Base-by-base conservation (phyloP, 2,797 vertebrate genomes). In the Chromobotia macracanthus region DNA sequence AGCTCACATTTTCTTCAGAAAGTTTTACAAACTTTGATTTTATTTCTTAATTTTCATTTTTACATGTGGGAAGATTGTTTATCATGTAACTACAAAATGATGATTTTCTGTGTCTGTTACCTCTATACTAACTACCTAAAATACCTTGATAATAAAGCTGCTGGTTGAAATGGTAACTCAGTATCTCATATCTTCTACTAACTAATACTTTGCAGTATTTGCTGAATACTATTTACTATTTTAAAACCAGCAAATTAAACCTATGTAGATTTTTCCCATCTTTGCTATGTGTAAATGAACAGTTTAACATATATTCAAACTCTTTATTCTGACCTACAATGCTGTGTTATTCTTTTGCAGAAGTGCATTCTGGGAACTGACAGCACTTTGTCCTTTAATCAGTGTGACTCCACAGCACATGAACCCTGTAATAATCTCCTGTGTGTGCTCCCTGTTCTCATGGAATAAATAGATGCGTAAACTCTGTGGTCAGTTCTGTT, bases 371-470 rank as follows among this genome's bases (percentile, higher is more conserved):
- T 80, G 71, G 44, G 65, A 55, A 6, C n/a, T 60, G 44, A 60
- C 41, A 61, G 67, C 44, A 63, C 50, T 48, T 75, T 80, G 81
- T 73, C 76, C 60, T 77, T 71, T 82, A 73, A 80, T 64, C 53
- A 82, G 69, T 12, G 12, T n/a, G 77, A 88, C 86, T 83, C 79
- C 79, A 41, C 55, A n/a, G n/a, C 82, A 87, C 86, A 80, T 78
- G 74, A 77, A 80, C 81, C 85, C 82, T 77, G 81, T 87, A 84
- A 88, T 86, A 88, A 80, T 82, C 80, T 46, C 58, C n/a, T 60
- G 55, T 87, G 77, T 86, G 80, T 65, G 66, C 80, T 77, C 86
- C 88, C 85, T 88, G 51, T 84, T 88, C 84, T 84, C 83, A 86
- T 82, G 80, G 69, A 87, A 73, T 77, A 85, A 89, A 91, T 85